Evolutionary conservation across 2,888 invertebrate genomes (phyloP), one percentile per base, ranked within the genome.

Genomic region (Aphidius colemani): DNA sequence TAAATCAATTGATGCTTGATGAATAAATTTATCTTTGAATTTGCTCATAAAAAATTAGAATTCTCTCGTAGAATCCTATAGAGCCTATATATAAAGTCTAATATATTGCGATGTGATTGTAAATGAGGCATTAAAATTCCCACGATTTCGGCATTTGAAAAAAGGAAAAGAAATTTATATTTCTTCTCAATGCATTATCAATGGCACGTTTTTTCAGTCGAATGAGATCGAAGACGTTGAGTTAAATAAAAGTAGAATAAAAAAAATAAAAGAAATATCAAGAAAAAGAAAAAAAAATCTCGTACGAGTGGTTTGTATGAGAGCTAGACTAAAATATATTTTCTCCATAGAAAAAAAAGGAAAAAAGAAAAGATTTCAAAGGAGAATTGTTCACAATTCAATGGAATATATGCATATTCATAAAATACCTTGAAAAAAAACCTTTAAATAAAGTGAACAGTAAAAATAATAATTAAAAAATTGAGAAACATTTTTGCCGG

Each of bases 71-170:
- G 65, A 44, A 55, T 55, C 45, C 44, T 65, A 49, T 51, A 53
- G 66, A 61, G 63, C 39, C 11, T 62, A 63, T 69, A 65, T 56
- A 69, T 67, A 66, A 67, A 69, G 67, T 53, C 65, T 69, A 64
- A 69, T 67, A 65, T 65, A 69, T 63, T 59, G 66, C 67, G 61
- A 63, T 64, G 57, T 53, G 53, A 53, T 59, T 65, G 51, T 43
- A 59, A 53, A 55, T 44, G 49, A 46, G 39, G 63, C 64, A 67
- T 67, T 69, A 66, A 69, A 66, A 69, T 69, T 69, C 67, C 59
- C 67, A 58, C 64, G 65, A 62, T 63, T 63, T 64, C 61, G 61
- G 65, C 66, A 67, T 64, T 68, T 49, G 45, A 11, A 46, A 46
- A 46, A 46, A 39, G 46, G 48, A 55, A 46, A 63, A 61, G 62